Base-by-base conservation (phyloP, 2,888 invertebrate species). In the Piscicola geometra region DNA sequence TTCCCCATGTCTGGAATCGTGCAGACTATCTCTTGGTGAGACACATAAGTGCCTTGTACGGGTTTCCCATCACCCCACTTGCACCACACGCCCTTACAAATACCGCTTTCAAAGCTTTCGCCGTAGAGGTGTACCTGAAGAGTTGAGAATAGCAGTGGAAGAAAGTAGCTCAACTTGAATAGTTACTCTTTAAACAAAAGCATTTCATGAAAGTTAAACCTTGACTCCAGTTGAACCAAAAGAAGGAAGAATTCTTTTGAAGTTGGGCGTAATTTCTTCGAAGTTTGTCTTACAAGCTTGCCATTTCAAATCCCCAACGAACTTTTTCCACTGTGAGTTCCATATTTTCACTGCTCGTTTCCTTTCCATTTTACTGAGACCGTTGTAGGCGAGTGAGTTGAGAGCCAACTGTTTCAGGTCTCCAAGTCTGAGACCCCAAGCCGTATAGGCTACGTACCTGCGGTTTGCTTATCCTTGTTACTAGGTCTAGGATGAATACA, bases 401-500 rank as follows among this genome's bases (percentile, higher is more conserved):
- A 33, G 64, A 1, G 81, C 79, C 5, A 81, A 32, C 52, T 76
- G 73, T 72, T 80, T 81, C 71, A 81, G 75, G 64, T 81, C 81
- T 32, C 60, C 75, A 25, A 81, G 77, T 35, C 77, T 78, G 41
- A 81, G 56, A 35, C 81, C 80, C 81, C 81, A 81, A 9, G 77
- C 79, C 78, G 80, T 79, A 71, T 76, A 81, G 3, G 77, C 80
- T 30, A 76, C 75, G 75, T 81, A 81, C 60, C 60, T 56, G 60
- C 41, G 41, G n/a, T n/a, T n/a, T n/a, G n/a, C n/a, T n/a, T n/a
- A n/a, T n/a, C n/a, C n/a, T n/a, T n/a, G n/a, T n/a, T n/a, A n/a
- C n/a, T n/a, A n/a, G n/a, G n/a, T n/a, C n/a, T n/a, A n/a, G n/a
- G n/a, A n/a, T n/a, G n/a, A n/a, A n/a, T n/a, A n/a, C n/a, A n/a